Conservation (phyloP, 2,113 vertebrate species). For the Ondatra zibethicus region DNA sequence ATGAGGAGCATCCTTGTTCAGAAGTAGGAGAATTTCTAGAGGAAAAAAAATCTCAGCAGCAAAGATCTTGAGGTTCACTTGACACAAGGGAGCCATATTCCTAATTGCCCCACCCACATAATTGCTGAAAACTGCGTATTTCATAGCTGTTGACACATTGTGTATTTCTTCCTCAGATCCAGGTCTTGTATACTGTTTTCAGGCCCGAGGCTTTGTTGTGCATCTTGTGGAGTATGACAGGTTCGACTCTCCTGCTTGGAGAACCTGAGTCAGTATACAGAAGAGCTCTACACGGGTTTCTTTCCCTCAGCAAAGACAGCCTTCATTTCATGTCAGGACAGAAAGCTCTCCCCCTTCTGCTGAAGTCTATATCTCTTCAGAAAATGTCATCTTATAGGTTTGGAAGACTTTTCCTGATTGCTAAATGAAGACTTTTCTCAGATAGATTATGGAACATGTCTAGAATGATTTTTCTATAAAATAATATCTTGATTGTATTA, state of each 20-base stretch:
- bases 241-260: neutral
- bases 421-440: slow-evolving; percentile 19
- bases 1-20: neutral
- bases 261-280: neutral
- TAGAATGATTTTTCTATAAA: neutral
- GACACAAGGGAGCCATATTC: neutral
- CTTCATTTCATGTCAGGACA: neutral
- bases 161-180: neutral
- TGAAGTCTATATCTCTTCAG: neutral
- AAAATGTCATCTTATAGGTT: neutral
- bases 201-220: neutral
- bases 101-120: neutral
- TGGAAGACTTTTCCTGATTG: slow-evolving; percentile 9
- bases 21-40: neutral
- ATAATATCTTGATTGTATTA: neutral
- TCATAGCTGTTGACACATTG: neutral
- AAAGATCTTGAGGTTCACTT: neutral
- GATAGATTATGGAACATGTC: neutral
- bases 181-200: neutral
- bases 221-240: neutral
- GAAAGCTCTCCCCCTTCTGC: neutral
- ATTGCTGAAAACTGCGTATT: neutral
- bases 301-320: neutral
- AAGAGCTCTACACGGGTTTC: neutral
- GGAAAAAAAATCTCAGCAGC: neutral